These are phyloP conservation scores for Epicampocera succincta DNA, from an alignment of 2,888 invertebrate species.

Conservation along the genomic window DNA sequence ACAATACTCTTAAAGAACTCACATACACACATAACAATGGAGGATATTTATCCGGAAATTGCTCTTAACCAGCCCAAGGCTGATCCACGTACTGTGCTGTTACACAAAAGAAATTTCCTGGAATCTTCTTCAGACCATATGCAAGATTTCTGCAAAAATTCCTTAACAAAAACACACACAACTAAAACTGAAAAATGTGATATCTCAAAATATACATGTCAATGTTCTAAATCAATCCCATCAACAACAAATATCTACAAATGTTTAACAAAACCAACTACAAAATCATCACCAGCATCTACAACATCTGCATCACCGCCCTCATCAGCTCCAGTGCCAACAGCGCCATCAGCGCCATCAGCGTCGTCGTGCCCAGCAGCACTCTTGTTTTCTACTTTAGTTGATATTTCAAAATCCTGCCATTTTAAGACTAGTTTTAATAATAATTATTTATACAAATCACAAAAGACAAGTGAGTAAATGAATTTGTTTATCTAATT, in stretches of 20 bases:
- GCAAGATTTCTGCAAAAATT: constrained; percentile 43
- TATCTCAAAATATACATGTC: constrained; percentile 32
- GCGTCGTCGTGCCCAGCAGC: not conserved
- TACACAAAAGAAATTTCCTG: constrained; percentile 55
- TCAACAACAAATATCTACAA: constrained; percentile 3
- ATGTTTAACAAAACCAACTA: constrained; percentile 6
- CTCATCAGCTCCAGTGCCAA: not conserved
- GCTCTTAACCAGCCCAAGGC: constrained; percentile 63
- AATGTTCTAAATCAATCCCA: constrained; percentile 18
- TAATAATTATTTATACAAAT: constrained; percentile 65
- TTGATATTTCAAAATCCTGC: constrained; percentile 64
- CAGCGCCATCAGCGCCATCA: constrained; percentile 5
- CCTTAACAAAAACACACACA: constrained; percentile 10
- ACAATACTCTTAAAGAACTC: constrained; percentile 21
- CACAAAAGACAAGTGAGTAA: constrained; percentile 70
- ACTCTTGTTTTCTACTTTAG: constrained; percentile 44
- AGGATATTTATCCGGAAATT: constrained; percentile 60
- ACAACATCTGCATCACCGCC: constrained; percentile 25
- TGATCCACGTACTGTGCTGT: constrained; percentile 64
- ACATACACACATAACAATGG: constrained; percentile 50
- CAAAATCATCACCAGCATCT: constrained; percentile 15
- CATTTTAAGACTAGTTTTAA: constrained; percentile 63
- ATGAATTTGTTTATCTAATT: not conserved
- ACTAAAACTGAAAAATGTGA: constrained; percentile 43
- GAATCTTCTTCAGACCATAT: constrained; percentile 61